Percentiles rank a stretch among this genome's conserved stretches.
phyloP scores from a whole-genome alignment of 2,113 vertebrate genomes.

The Scalopus aquaticus region DNA sequence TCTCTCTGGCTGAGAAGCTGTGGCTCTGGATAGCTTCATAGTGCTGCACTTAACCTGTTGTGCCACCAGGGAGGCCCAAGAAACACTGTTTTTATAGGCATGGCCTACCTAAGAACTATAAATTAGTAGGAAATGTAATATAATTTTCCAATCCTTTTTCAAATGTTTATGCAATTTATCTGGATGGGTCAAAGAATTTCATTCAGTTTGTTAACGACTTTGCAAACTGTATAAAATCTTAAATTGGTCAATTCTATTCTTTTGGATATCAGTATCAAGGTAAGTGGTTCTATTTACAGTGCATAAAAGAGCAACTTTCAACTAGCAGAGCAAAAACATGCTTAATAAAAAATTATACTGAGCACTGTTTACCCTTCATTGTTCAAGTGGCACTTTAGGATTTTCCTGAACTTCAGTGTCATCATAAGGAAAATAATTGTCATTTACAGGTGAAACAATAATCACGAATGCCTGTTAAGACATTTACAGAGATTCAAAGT shows the following conservation, averaged over 20 bases:
- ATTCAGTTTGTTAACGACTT: background rate
- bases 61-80: too few relatives aligned
- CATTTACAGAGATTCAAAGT: background rate
- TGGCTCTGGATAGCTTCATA: too few relatives aligned
- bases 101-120: background rate
- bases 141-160: background rate
- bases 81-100: too few relatives aligned
- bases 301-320: background rate
- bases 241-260: slow-evolving; percentile 11
- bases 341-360: too few relatives aligned
- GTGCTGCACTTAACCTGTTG: too few relatives aligned
- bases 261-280: background rate
- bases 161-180: slow-evolving; percentile 10
- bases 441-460: slow-evolving; percentile 7
- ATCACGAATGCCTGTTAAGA: background rate
- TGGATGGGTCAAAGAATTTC: background rate
- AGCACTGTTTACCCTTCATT: too few relatives aligned
- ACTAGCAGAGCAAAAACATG: background rate
- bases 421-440: background rate
- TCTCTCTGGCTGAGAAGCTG: too few relatives aligned
- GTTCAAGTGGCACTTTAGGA: background rate
- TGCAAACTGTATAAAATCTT: background rate
- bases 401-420: background rate
- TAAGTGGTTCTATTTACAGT: background rate
- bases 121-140: background rate